Percentiles rank a stretch among this genome's conserved stretches.
phyloP scores from a whole-genome alignment of 1,140 invertebrate species.

The Drosophila azteca region DNA sequence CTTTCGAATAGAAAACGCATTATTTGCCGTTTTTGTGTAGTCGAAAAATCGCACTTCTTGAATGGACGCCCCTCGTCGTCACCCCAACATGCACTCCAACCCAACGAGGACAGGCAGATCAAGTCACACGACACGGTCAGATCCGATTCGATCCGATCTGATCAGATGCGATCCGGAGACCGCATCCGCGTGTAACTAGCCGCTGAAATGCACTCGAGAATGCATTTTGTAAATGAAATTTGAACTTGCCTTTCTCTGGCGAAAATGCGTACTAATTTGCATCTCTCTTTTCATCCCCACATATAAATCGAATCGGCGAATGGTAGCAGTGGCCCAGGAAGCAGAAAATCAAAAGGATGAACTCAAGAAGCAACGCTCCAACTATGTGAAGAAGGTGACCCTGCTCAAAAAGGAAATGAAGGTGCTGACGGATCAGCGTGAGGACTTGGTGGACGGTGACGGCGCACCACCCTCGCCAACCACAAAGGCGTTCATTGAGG shows the following conservation, averaged over 20 bases:
- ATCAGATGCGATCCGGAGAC: slow-evolving; percentile 48
- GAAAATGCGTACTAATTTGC: slow-evolving; percentile 47
- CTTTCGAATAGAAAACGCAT: slow-evolving; percentile 34
- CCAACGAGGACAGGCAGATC: slow-evolving; percentile 52
- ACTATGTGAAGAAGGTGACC: slow-evolving; percentile 89
- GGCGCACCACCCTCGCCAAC: slow-evolving; percentile 86
- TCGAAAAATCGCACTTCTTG: slow-evolving; percentile 34
- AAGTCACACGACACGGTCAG: slow-evolving; percentile 48
- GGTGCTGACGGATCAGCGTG: slow-evolving; percentile 89
- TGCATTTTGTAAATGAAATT: slow-evolving; percentile 82
- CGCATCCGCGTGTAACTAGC: slow-evolving; percentile 69
- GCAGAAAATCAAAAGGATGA: slow-evolving; percentile 91
- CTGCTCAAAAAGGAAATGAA: slow-evolving; percentile 90
- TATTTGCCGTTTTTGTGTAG: slow-evolving; percentile 54
- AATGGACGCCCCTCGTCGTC: slow-evolving; percentile 57
- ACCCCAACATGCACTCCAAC: slow-evolving; percentile 51
- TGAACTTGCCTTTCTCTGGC: slow-evolving; percentile 55
- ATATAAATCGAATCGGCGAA: slow-evolving; percentile 20
- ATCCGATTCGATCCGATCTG: slow-evolving; percentile 27
- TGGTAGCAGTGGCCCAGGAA: slow-evolving; percentile 90
- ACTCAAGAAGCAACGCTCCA: slow-evolving; percentile 90
- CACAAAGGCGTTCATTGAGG: slow-evolving; percentile 89
- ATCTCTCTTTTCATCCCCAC: slow-evolving; percentile 44
- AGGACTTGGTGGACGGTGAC: slow-evolving; percentile 86
- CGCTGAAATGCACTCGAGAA: slow-evolving; percentile 76